Base-by-base conservation (phyloP, 1,140 invertebrate species). In the Ceratina japonica region DNA sequence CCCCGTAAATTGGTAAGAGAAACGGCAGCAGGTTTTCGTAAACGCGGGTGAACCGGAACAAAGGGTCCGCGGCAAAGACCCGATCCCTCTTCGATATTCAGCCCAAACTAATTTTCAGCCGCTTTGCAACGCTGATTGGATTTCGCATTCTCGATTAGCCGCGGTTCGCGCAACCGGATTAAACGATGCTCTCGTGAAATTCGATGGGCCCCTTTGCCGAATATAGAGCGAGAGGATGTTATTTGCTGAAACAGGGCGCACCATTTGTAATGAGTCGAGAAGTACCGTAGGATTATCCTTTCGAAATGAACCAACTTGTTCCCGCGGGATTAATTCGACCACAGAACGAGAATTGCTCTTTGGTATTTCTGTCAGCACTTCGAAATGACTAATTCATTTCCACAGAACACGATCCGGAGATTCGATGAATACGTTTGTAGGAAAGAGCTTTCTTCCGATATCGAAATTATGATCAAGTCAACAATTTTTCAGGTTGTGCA, bases 111-210 rank as follows among this genome's bases (percentile, higher is more conserved):
- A 79, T 74, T 79, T 74, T 65, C 70, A 20, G 70, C 22, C 51
- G 70, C 62, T 79, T 65, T 74, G 52, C 70, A 31, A 65, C 61
- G 76, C 70, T 65, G 70, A 79, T 79, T 79, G 76, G 70, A 74
- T 73, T 65, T 63, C 76, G 70, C 54, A 74, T 64, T 74, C 61
- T 59, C 70, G 76, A 79, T 74, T 74, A 65, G 70, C 62, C 52
- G 52, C 15, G 37, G 16, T 15, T 8, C 52, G 12, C 63, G 20
- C 51, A 75, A 20, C 59, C 12, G 24, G 18, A 76, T 69, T 76
- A 59, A 61, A 69, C 72, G 76, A 27, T 37, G 20, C 16, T 54
- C 27, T 1, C 69, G 31, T 22, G 49, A 73, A 78, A 64, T 64
- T 71, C 75, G 61, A 31, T n/a, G 18, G 13, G 37, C 15, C 76